Evolutionary conservation across 2,888 invertebrate species (phyloP), one percentile per base, ranked within the genome.

Genomic region (Sarcophaga rosellei): DNA sequence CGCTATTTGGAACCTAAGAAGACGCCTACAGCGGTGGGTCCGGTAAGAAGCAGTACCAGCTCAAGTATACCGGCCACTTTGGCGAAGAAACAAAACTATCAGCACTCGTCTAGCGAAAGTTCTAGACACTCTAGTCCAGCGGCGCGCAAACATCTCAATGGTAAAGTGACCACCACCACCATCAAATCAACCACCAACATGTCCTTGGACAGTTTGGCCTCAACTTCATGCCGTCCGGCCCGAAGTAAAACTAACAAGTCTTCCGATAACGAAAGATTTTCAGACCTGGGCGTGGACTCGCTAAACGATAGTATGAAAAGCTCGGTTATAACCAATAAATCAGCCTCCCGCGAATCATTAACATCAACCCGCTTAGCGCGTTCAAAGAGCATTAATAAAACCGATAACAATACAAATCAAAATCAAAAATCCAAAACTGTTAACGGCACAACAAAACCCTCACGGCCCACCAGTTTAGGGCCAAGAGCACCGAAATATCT

Each of bases 1-100:
- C 94, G 96, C 25, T 96, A 96, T 89, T 91, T 96, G 88, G 95
- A 96, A 88, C 95, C 95, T 3, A 94, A 94, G 35, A 93, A 93
- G 78, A 89, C 91, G 17, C 82, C 87, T 4, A 65, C 79, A 12
- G 78, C 85, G 1, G 70, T 79, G 2, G 92, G 91, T 0, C 92
- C 93, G 3, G 88, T 91, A 4, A 91, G 93, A 4, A 92, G 92
- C 83, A 92, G 92, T 73, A 92, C 93, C 12, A 92, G 92, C 76
- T 91, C 92, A 0, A 92, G 91, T 73, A 92, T 93, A 87, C 92
- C 92, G 8, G 90, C 90, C 0, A 89, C 88, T 44, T 72, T 89
- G n/a, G 88, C 89, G 2, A 89, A 89, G 25, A 91, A 90, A 53
- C 90, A 90, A 85, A 91, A 90, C 75, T 89, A 91, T 77, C 92